Evolutionary conservation across 2,797 vertebrate genomes (phyloP).

Genomic region (Cercopithecus mitis): DNA sequence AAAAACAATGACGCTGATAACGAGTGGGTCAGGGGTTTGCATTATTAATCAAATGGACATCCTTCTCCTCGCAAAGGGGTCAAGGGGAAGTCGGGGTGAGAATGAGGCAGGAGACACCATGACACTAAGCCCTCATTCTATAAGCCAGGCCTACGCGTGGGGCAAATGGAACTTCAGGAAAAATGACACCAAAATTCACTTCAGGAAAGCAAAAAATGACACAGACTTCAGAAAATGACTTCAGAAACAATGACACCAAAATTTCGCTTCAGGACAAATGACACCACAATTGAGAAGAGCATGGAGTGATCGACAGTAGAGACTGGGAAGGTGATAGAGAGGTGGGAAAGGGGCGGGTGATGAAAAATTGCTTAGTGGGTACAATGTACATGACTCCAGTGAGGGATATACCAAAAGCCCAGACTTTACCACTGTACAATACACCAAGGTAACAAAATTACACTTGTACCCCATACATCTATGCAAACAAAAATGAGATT

Average conservation of each 20-base stretch:
- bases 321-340: no score
- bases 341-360: no score
- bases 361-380: no score
- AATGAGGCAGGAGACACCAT: background rate
- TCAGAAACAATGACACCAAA: background rate
- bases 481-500: no score
- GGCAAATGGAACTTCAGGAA: background rate
- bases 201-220: background rate
- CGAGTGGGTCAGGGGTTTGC: background rate
- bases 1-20: background rate
- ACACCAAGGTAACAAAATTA: no score
- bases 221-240: background rate
- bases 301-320: no score
- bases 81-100: background rate
- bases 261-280: background rate
- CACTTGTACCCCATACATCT: no score
- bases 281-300: background rate
- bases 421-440: no score
- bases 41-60: background rate
- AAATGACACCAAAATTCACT: background rate
- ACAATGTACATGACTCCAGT: no score
- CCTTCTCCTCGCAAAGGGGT: background rate
- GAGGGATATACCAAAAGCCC: no score
- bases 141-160: background rate
- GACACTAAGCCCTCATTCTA: background rate